These are phyloP conservation scores for Hydractinia symbiolongicarpus DNA, from an alignment of 30 jellyfish, hydroid and myxozoan genomes.

Conservation along the genomic window DNA sequence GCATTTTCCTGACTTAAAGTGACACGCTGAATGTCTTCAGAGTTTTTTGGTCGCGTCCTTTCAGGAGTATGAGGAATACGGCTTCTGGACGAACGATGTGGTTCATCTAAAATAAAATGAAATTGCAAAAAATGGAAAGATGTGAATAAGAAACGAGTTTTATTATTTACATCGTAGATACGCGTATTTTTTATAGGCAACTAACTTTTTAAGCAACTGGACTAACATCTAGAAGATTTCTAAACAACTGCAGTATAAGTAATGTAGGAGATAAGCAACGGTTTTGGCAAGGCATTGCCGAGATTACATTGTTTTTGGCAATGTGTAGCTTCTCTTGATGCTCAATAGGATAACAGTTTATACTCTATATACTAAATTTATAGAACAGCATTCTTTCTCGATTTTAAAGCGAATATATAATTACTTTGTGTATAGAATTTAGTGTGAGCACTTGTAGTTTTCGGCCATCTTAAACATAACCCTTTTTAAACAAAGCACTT, in stretches of 20 bases:
- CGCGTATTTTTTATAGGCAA: background rate
- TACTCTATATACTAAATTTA: no score
- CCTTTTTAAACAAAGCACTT: no score
- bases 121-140: background rate
- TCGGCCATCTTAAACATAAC: no score
- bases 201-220: background rate
- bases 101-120: constrained; percentile 6
- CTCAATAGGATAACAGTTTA: no score
- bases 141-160: background rate
- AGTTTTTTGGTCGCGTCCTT: background rate
- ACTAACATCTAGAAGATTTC: no score
- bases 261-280: no score
- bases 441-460: no score
- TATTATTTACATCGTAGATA: background rate
- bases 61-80: background rate
- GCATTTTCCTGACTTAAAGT: background rate
- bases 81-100: constrained; percentile 7
- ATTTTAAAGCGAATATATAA: no score
- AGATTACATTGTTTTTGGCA: background rate
- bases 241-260: no score
- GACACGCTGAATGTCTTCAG: background rate
- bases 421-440: no score
- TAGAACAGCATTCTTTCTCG: no score
- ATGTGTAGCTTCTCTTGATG: no score
- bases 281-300: background rate